A percentile compares a stretch with the other conserved stretches of the same genome.
Evolutionary conservation across 2,797 vertebrate genomes (phyloP).

Genomic region (Periparus ater): DNA sequence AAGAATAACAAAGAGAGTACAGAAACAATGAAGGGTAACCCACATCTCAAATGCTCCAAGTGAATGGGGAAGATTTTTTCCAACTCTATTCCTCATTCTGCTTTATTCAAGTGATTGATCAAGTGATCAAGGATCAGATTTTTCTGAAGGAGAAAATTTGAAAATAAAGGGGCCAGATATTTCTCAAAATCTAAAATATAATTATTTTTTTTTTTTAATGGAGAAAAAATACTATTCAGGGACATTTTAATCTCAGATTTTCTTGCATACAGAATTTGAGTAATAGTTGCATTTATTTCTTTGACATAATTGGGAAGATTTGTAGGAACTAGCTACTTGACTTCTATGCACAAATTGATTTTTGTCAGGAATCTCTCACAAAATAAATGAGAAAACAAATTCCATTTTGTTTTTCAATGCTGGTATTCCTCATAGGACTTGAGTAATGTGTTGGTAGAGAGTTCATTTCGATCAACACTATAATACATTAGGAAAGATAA

Average conservation of each 20-base stretch:
- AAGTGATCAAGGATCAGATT: not conserved
- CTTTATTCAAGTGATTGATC: not conserved
- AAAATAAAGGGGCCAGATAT: not conserved
- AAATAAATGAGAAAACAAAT: not conserved
- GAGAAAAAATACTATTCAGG: not conserved
- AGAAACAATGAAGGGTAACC: not conserved
- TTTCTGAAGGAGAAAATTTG: not conserved
- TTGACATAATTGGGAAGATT: not conserved
- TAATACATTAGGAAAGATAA: not conserved
- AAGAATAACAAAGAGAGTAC: not conserved
- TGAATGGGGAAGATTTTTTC: not conserved
- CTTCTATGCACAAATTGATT: not conserved
- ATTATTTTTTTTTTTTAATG: too few species aligned
- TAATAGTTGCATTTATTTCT: not conserved
- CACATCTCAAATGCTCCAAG: not conserved
- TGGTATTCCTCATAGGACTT: not conserved
- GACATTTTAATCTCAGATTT: not conserved
- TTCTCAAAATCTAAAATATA: not conserved
- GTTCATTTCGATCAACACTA: not conserved
- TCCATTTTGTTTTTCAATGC: not conserved
- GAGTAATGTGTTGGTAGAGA: not conserved
- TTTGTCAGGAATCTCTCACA: not conserved
- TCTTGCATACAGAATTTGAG: not conserved
- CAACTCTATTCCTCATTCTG: not conserved
- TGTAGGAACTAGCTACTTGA: not conserved